phyloP scores from a whole-genome alignment of 2,888 invertebrate species.

The Alentia gelatinosa region DNA sequence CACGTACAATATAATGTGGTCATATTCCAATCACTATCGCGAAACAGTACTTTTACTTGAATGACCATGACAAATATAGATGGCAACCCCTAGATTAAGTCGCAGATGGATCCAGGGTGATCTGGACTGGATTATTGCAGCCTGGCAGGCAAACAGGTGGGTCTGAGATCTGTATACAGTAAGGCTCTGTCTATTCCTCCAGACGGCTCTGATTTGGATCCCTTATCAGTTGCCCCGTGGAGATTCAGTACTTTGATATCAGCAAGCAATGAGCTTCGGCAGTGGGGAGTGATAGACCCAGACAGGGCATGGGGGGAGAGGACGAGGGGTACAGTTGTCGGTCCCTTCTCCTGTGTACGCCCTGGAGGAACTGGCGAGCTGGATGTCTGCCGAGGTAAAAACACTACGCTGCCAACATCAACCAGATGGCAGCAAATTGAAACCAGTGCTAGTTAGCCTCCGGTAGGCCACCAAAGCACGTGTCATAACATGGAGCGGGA shows the following conservation, averaged over 20 bases:
- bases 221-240: too few species aligned
- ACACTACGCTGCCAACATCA: conserved; percentile 15
- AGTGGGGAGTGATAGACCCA: neutral
- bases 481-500: conserved; percentile 13
- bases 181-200: too few species aligned
- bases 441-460: neutral
- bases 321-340: neutral
- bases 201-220: neutral
- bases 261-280: neutral
- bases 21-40: too few species aligned
- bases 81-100: too few species aligned
- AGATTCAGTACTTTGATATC: too few species aligned
- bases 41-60: too few species aligned
- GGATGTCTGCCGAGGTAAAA: neutral
- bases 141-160: too few species aligned
- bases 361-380: neutral
- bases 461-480: neutral
- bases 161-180: too few species aligned
- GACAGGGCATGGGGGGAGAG: neutral
- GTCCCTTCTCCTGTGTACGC: neutral
- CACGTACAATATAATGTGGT: too few species aligned
- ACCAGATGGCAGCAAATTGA: conserved; percentile 35
- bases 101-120: too few species aligned
- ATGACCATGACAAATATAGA: too few species aligned
- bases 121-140: too few species aligned